These are phyloP conservation scores for Limnephilus marmoratus DNA, from an alignment of 2,888 invertebrate species.

Conservation along the genomic window DNA sequence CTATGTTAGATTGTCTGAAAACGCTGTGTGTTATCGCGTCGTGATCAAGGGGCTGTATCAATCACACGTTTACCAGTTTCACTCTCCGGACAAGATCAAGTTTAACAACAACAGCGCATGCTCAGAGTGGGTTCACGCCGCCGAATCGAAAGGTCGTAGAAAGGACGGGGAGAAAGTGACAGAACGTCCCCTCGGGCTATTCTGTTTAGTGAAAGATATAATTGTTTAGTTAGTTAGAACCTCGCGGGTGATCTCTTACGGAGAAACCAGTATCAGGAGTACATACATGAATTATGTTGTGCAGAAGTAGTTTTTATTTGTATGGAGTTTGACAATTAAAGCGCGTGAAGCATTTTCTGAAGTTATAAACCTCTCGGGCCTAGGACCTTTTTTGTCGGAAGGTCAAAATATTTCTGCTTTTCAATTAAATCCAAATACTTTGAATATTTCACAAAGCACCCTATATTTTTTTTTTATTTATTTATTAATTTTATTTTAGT, in stretches of 20 bases:
- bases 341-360: neutral
- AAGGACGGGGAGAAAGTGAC: constrained; percentile 44
- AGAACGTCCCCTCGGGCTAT: constrained; percentile 36
- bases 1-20: neutral
- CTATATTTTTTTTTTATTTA: too few relatives aligned
- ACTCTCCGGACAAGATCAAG: constrained; percentile 36
- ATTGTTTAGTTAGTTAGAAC: neutral
- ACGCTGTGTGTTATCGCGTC: neutral
- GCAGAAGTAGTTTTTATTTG: neutral
- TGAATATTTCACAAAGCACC: too few relatives aligned
- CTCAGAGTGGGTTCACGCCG: neutral
- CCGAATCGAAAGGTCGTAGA: constrained; percentile 41
- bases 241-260: neutral
- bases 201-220: constrained; percentile 20
- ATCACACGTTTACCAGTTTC: constrained; percentile 30
- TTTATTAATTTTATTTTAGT: too few relatives aligned
- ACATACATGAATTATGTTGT: neutral
- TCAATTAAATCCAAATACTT: too few relatives aligned
- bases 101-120: constrained; percentile 21
- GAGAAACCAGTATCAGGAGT: neutral
- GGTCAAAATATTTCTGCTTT: too few relatives aligned
- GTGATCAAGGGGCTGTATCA: constrained; percentile 13
- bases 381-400: too few relatives aligned
- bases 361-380: too few relatives aligned
- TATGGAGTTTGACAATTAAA: neutral